Evolutionary conservation across 2,888 invertebrate species (phyloP).

Genomic region (Chelonus formosanus): DNA sequence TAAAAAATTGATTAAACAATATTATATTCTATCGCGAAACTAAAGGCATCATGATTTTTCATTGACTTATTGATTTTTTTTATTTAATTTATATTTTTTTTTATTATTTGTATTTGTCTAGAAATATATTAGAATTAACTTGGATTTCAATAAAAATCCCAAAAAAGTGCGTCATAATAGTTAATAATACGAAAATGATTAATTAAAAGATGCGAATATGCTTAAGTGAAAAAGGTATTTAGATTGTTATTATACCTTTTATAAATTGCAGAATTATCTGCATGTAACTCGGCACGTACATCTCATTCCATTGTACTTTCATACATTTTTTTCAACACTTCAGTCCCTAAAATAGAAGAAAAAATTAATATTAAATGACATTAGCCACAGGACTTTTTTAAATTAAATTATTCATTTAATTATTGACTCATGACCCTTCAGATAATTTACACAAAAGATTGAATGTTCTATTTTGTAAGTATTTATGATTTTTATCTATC

Average conservation of each 20-base stretch:
- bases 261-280: conserved; percentile 57
- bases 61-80: not conserved
- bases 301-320: conserved; percentile 32
- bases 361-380: conserved; percentile 3
- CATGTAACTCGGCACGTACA: conserved; percentile 41
- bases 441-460: no score
- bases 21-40: no score
- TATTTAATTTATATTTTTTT: conserved; percentile 12
- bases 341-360: conserved; percentile 53
- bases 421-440: no score
- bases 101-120: conserved; percentile 2
- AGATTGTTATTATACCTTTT: conserved; percentile 63
- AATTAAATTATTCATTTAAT: not conserved
- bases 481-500: no score
- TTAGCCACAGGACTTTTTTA: not conserved
- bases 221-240: conserved; percentile 58
- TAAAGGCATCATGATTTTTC: no score
- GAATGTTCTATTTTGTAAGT: no score
- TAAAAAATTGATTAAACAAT: no score
- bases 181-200: conserved; percentile 46
- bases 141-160: conserved; percentile 39
- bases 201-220: conserved; percentile 47
- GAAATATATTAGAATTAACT: conserved; percentile 45
- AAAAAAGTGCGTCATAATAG: conserved; percentile 49
- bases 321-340: conserved; percentile 35